A percentile compares a stretch with the other conserved stretches of the same genome.
phyloP scores from a whole-genome alignment of 2,113 vertebrate genomes.

The Fukomys damarensis region DNA sequence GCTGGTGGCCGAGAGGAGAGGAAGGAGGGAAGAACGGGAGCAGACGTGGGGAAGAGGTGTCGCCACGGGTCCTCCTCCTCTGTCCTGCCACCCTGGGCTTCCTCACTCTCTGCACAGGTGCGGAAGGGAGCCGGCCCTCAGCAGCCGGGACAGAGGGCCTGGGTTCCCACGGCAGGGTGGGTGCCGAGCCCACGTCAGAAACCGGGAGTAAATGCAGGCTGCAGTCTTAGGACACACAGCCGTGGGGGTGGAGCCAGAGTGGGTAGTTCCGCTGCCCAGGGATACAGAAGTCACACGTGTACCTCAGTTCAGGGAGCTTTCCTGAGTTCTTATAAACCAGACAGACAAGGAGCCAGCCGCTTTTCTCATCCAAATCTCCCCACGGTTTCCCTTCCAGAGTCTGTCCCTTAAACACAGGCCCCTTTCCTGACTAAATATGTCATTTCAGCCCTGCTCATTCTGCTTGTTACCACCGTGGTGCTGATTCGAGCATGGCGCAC shows the following conservation, averaged over 20 bases:
- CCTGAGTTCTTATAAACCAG: constrained; percentile 54
- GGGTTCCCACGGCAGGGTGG: background rate
- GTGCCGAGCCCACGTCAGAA: background rate
- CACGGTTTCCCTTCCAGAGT: constrained; percentile 45
- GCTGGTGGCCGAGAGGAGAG: background rate
- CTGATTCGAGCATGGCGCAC: constrained; percentile 79
- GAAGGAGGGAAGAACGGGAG: background rate
- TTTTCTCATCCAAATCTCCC: constrained; percentile 55
- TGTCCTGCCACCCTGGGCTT: background rate
- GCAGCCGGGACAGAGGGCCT: background rate
- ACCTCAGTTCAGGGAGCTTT: constrained; percentile 6
- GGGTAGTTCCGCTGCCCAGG: background rate
- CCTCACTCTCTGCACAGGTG: background rate
- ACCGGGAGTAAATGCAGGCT: background rate
- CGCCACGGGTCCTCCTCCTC: too few species aligned
- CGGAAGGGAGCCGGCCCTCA: background rate
- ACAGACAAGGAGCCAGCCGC: constrained; percentile 38
- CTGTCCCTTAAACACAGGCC: constrained; percentile 11
- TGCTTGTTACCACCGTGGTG: constrained; percentile 71
- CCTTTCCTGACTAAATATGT: constrained; percentile 73
- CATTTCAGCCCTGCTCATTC: constrained; percentile 60
- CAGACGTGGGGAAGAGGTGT: background rate
- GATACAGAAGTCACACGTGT: background rate
- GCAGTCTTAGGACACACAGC: background rate
- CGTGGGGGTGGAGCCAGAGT: background rate